phyloP scores from a whole-genome alignment of 2,113 vertebrate genomes.

The Gymnarchus niloticus region DNA sequence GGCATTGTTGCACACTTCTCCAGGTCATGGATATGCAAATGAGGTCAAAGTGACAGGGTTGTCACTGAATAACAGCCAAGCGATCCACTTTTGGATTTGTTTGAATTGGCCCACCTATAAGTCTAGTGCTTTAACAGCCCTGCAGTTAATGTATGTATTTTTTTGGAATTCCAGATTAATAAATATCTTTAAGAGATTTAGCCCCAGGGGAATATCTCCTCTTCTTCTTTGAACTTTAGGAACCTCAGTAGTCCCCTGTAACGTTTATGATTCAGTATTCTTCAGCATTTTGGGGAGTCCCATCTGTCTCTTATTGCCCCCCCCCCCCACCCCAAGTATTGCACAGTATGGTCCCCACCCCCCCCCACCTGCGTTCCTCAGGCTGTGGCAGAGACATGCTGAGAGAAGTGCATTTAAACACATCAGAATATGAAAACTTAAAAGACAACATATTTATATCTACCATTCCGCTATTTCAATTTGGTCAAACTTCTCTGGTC shows the following conservation, averaged over 20 bases:
- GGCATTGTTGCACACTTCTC: slow-evolving; percentile 26
- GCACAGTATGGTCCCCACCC: no score
- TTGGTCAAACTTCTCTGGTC: not conserved
- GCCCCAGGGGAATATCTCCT: not conserved
- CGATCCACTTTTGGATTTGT: not conserved
- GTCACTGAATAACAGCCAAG: not conserved
- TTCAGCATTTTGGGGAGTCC: not conserved
- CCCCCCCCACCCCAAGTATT: no score
- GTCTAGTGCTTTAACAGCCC: not conserved
- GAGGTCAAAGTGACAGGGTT: not conserved
- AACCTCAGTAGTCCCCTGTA: not conserved
- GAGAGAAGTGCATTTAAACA: not conserved
- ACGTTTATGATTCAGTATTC: not conserved
- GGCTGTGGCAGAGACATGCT: no score
- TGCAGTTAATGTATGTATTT: not conserved
- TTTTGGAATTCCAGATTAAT: not conserved
- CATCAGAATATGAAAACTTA: not conserved
- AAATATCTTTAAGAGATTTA: not conserved
- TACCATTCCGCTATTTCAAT: not conserved
- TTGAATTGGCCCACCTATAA: not conserved
- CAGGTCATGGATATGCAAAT: slow-evolving; percentile 31
- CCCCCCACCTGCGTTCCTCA: no score
- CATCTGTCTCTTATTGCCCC: no score
- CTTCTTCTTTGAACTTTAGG: not conserved
- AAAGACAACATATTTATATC: not conserved